Percentiles rank a stretch among this genome's conserved stretches.
These are phyloP conservation scores for Pherbina coryleti DNA, from an alignment of 2,888 invertebrate genomes.

Conservation along the genomic window DNA sequence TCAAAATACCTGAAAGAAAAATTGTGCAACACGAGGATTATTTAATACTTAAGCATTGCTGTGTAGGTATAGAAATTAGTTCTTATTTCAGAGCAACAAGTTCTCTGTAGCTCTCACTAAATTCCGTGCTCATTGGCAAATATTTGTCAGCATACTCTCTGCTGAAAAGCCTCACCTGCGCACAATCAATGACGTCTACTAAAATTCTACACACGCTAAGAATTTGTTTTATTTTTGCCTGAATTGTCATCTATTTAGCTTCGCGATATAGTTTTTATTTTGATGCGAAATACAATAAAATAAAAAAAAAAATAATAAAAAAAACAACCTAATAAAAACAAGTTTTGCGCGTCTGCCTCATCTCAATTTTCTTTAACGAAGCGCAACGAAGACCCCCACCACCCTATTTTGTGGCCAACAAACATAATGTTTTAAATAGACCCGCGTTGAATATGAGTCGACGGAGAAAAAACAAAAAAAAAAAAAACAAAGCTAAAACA, in stretches of 20 bases:
- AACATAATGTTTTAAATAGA: slow-evolving; percentile 24
- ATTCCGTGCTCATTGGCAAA: no score
- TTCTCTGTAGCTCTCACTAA: no score
- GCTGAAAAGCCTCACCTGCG: no score
- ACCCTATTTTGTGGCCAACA: background rate
- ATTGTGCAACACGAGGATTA: no score
- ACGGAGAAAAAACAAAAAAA: background rate
- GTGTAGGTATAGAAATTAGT: no score
- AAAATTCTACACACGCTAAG: background rate
- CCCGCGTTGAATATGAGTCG: slow-evolving; percentile 17
- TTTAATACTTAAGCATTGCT: no score
- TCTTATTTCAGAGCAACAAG: no score
- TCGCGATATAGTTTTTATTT: slow-evolving; percentile 4
- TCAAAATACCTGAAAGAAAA: no score
- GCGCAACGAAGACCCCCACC: background rate
- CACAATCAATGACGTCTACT: slow-evolving; percentile 7
- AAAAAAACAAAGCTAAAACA: background rate
- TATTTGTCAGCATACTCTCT: no score
- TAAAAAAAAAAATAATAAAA: background rate
- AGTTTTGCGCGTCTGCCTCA: background rate
- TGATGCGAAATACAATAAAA: slow-evolving; percentile 1
- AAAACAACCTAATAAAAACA: slow-evolving; percentile 7
- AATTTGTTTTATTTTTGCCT: slow-evolving; percentile 4
- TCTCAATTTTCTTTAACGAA: slow-evolving; percentile 5
- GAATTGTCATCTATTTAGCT: background rate